Evolutionary conservation across 2,113 vertebrate species (phyloP).

Genomic region (Dicrurus megarhynchus): DNA sequence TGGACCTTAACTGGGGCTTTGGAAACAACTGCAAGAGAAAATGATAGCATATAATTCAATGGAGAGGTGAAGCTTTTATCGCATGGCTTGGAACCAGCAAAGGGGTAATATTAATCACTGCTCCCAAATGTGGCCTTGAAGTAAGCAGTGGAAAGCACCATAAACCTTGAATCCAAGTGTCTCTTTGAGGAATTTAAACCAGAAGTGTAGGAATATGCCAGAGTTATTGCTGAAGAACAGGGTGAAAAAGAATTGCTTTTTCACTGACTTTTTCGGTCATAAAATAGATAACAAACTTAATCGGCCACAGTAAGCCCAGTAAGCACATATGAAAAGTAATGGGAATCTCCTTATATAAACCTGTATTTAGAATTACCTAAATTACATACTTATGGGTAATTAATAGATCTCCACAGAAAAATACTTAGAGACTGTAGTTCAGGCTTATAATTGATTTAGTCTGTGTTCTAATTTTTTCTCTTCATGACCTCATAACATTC

Average conservation of each 20-base stretch:
- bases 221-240: neutral
- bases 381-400: neutral
- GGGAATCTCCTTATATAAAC: neutral
- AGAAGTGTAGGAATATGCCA: neutral
- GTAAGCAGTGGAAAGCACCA: neutral
- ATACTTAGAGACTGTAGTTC: neutral
- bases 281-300: neutral
- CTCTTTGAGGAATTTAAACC: neutral
- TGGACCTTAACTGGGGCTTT: neutral
- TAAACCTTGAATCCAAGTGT: neutral
- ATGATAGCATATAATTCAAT: neutral
- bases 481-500: neutral
- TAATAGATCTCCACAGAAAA: neutral
- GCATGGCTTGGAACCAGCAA: neutral
- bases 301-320: neutral
- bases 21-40: neutral
- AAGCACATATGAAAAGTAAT: neutral
- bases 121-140: neutral
- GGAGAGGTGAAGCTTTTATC: neutral
- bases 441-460: neutral
- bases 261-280: neutral
- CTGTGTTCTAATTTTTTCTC: neutral
- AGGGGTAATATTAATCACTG: neutral
- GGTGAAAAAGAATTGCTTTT: neutral
- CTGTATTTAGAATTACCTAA: neutral